Base-by-base conservation (phyloP, 2,888 invertebrate genomes). In the Dendrolimus pini region DNA sequence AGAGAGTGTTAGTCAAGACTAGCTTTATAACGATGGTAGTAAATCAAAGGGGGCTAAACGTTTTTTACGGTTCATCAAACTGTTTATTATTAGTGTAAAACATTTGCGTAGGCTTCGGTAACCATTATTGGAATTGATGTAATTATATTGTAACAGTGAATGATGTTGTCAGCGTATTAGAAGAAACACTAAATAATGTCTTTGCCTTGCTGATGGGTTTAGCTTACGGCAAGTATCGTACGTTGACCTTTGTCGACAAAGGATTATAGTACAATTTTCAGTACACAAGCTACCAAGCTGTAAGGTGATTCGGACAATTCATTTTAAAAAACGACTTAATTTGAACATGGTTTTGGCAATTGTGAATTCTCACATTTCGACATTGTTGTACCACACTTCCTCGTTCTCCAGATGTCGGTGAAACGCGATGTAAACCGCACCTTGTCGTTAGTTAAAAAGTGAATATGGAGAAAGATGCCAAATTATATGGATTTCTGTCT, bases 361-460 rank as follows among this genome's bases (percentile, higher is more conserved):
- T 30, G 30, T 30, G 30, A 30, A 6, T 30, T 30, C 30, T 30
- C 30, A 30, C 30, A 30, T 30, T 30, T 30, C 30, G 30, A 30
- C 30, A 30, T 6, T 30, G 47, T 47, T 10, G 79, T 81, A 70
- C 62, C 66, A 66, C 70, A 82, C 85, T 86, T 88, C 84, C 86
- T 83, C 78, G 72, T 83, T 64, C 68, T 62, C 79, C 89, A 89
- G 77, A 86, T 89, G 89, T 71, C 80, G 75, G 82, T 66, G 85
- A 85, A 85, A 85, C 82, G 72, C 68, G 70, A 74, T 75, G 73
- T 71, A 73, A 68, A 72, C 71, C 71, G 77, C 80, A 82, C 80
- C 78, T 80, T 82, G 75, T 82, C 75, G 83, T 85, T 80, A 81
- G 67, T 83, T 30, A 82, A 84, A 86, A 86, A 83, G 77, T 81